Evolutionary conservation across 2,888 invertebrate species (phyloP), one percentile per base, ranked within the genome.

Genomic region (Oscheius sp.): DNA sequence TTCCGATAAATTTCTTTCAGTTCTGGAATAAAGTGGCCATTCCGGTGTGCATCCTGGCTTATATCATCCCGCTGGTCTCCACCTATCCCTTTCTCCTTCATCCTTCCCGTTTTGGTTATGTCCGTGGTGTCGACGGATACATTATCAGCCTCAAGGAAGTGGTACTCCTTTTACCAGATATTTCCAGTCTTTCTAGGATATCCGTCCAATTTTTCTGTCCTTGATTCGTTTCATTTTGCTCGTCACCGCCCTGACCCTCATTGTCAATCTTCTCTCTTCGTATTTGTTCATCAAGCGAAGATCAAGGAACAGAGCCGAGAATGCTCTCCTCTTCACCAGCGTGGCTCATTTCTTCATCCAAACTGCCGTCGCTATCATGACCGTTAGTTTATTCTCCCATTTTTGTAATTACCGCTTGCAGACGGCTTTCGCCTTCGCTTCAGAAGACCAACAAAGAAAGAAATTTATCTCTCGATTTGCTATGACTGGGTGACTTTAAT

Each of bases 11-110:
- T 9, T n/a, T 21, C 18, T 69, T 63, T 46, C 53, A 74, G 72
- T 63, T 74, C 61, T 78, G 74, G 78, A 68, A 73, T 56, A 59
- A 70, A 68, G 70, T 74, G 61, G 72, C 68, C 18, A 27, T 70
- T 1, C 68, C 72, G 9, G 25, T 56, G 23, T 69, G 45, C 63
- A 58, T 75, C 45, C 56, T 72, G 45, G 72, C 76, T 69, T 76
- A 78, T 68, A 70, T 61, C 41, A 25, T 75, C 35, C 61, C 70
- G 18, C n/a, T 74, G 45, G 27, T 69, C 23, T 53, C 45, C 35
- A 72, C 72, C n/a, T 72, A 66, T 66, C 64, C 64, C 7, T 72
- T 72, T 12, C 25, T 72, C 18, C n/a, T 66, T 5, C 23, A 72
- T 46, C 56, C 55, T 27, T 66, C 72, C n/a, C 43, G 35, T 2